Percentiles rank a stretch among this genome's conserved stretches.
Conservation (phyloP, 2,888 invertebrate genomes). For the Leptinotarsa tumamoca region DNA sequence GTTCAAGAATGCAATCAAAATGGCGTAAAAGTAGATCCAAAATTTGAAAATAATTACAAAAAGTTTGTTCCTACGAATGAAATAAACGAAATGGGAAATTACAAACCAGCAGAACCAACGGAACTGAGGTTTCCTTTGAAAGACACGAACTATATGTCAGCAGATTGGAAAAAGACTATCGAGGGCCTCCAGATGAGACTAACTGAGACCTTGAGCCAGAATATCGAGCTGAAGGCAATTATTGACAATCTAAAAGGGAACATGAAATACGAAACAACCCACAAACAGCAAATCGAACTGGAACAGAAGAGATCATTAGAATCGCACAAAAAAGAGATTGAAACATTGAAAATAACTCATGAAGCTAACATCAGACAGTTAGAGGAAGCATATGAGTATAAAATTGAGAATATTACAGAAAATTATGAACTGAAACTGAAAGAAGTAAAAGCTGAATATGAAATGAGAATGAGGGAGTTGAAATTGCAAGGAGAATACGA, state of each 20-base stretch:
- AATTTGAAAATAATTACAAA: conserved; percentile 4
- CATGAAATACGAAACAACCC: conserved; percentile 38
- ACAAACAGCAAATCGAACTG: conserved; percentile 36
- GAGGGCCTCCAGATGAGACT: conserved; percentile 52
- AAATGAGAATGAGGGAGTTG: conserved; percentile 44
- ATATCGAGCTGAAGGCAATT: conserved; percentile 50
- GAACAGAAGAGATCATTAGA: conserved; percentile 35
- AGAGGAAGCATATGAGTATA: conserved; percentile 39
- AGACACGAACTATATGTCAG: conserved; percentile 49
- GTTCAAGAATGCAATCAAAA: background rate
- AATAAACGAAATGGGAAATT: conserved; percentile 8
- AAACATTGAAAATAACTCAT: conserved; percentile 41
- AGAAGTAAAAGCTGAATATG: conserved; percentile 44
- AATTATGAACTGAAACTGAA: conserved; percentile 45
- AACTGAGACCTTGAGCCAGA: conserved; percentile 54
- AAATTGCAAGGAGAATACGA: conserved; percentile 43
- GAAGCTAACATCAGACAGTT: conserved; percentile 38
- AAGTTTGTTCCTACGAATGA: background rate
- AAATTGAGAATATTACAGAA: conserved; percentile 40
- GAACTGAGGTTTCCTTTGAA: conserved; percentile 40
- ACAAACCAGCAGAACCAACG: conserved; percentile 5
- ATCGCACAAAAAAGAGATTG: conserved; percentile 40
- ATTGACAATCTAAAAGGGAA: conserved; percentile 43
- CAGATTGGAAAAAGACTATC: conserved; percentile 54
- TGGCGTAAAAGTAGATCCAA: background rate